Evolutionary conservation across 30 jellyfish, hydroid and myxozoan species (phyloP).

Genomic region (Mastigias papua): DNA sequence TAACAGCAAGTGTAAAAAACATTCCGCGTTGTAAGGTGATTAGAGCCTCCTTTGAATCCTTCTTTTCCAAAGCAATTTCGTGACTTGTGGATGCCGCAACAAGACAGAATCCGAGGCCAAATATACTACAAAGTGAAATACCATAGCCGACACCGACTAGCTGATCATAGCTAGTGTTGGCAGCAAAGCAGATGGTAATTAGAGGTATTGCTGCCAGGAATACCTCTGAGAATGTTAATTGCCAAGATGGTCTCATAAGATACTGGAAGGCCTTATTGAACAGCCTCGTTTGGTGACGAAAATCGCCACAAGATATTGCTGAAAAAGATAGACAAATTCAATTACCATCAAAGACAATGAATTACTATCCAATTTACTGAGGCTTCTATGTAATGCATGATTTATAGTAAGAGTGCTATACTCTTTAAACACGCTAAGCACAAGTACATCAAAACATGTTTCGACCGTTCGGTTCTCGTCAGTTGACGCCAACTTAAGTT

Average conservation of each 20-base stretch:
- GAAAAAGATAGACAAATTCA: not conserved
- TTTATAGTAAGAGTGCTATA: too few relatives aligned
- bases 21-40: conserved; percentile 39
- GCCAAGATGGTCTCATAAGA: conserved; percentile 64
- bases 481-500: too few relatives aligned
- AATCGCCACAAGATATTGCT: conserved; percentile 35
- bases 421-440: too few relatives aligned
- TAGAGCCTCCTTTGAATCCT: conserved; percentile 30
- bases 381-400: too few relatives aligned
- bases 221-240: conserved; percentile 46
- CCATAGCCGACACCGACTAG: conserved; percentile 45
- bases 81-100: conserved; percentile 44
- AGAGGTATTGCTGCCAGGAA: conserved; percentile 63
- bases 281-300: conserved; percentile 26
- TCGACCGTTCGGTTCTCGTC: too few relatives aligned
- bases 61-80: conserved; percentile 24
- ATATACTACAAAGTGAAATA: conserved; percentile 35
- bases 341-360: not conserved
- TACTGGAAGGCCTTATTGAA: conserved; percentile 45
- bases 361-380: not conserved
- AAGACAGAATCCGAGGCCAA: conserved; percentile 47
- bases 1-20: conserved; percentile 16
- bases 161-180: conserved; percentile 8
- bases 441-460: too few relatives aligned
- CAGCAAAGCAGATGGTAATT: conserved; percentile 40